Percentiles rank a stretch among this genome's conserved stretches.
These are phyloP conservation scores for Aphelenchoides fujianensis DNA, from an alignment of 1,140 invertebrate species.

Conservation along the genomic window DNA sequence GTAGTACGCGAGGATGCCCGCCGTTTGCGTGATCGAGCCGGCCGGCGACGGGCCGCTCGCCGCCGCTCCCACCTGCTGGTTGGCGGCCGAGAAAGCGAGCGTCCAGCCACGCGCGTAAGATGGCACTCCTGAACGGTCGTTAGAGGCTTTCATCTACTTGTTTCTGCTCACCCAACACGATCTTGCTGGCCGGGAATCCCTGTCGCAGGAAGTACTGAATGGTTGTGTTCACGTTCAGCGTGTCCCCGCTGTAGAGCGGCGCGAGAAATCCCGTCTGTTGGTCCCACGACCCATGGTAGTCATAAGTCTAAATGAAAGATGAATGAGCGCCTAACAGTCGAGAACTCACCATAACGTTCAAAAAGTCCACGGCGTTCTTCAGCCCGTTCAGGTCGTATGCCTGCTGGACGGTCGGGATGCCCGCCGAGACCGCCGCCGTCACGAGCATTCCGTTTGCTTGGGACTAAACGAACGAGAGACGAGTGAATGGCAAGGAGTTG, in stretches of 20 bases:
- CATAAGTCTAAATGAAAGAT: too few relatives aligned
- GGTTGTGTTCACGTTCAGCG: slow-evolving; percentile 70
- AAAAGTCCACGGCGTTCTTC: slow-evolving; percentile 30
- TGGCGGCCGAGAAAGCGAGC: slow-evolving; percentile 71
- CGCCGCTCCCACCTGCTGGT: slow-evolving; percentile 81
- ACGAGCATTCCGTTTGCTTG: slow-evolving; percentile 42
- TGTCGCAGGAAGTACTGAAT: slow-evolving; percentile 85
- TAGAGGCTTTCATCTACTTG: too few relatives aligned
- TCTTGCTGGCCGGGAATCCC: slow-evolving; percentile 86
- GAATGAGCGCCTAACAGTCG: too few relatives aligned
- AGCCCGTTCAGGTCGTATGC: slow-evolving; percentile 60
- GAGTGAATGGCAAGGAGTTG: not conserved
- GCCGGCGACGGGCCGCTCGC: slow-evolving; percentile 77
- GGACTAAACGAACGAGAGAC: not conserved
- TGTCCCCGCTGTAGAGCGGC: slow-evolving; percentile 7
- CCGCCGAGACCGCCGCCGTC: slow-evolving; percentile 58
- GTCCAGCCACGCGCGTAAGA: slow-evolving; percentile 91
- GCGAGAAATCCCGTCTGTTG: slow-evolving; percentile 20
- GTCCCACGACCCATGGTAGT: slow-evolving; percentile 35
- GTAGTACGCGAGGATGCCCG: slow-evolving; percentile 86
- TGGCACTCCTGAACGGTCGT: too few relatives aligned
- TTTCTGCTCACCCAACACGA: too few relatives aligned
- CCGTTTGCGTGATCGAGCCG: slow-evolving; percentile 84
- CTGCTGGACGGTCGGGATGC: slow-evolving; percentile 55
- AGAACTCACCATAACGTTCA: slow-evolving; percentile 38